Percentiles rank a stretch among this genome's conserved stretches.
phyloP scores from a whole-genome alignment of 2,888 invertebrate genomes.

The Pimpla rufipes region DNA sequence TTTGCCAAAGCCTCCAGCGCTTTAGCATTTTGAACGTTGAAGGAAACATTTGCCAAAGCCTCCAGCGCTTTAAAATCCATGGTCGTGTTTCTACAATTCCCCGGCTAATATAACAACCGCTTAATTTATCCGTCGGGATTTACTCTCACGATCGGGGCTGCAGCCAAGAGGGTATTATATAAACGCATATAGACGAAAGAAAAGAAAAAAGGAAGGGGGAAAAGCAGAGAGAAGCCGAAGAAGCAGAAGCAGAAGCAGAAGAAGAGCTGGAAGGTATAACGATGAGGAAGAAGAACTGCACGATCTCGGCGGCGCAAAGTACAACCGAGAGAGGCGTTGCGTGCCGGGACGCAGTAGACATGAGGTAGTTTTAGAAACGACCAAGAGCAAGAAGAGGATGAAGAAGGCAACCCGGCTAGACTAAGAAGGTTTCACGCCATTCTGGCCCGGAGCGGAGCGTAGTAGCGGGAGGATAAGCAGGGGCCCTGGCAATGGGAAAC shows the following conservation, averaged over 20 bases:
- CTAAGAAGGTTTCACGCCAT: constrained; percentile 40
- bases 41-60: constrained; percentile 26
- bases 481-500: constrained; percentile 36
- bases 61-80: constrained; percentile 16
- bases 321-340: constrained; percentile 54
- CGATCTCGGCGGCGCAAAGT: constrained; percentile 46
- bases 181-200: constrained; percentile 16
- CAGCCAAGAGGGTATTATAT: not conserved
- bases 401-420: not conserved
- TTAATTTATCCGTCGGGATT: constrained; percentile 28
- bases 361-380: constrained; percentile 54
- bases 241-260: not conserved
- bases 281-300: constrained; percentile 55
- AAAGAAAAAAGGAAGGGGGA: not conserved
- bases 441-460: constrained; percentile 31
- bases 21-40: constrained; percentile 9
- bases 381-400: constrained; percentile 2
- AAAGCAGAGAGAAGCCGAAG: constrained; percentile 46
- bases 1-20: constrained; percentile 9
- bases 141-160: constrained; percentile 47
- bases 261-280: constrained; percentile 32
- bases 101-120: constrained; percentile 35
- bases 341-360: constrained; percentile 53
- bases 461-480: constrained; percentile 19
- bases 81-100: constrained; percentile 11